These are phyloP conservation scores for Cephus nigrinus DNA, from an alignment of 2,888 invertebrate species.

Conservation along the genomic window DNA sequence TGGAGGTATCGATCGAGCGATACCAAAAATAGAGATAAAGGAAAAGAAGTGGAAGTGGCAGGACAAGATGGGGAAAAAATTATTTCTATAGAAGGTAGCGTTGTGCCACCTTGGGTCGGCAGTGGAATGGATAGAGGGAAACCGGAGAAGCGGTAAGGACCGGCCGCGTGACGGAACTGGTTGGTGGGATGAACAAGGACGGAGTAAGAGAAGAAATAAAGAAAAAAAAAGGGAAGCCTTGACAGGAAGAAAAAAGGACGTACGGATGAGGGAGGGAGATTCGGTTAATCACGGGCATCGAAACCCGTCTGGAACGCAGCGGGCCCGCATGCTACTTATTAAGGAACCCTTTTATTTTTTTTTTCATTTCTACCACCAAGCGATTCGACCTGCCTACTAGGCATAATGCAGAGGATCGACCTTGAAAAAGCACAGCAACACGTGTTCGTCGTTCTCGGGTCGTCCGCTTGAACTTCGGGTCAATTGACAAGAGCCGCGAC, in stretches of 20 bases:
- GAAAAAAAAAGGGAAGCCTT: not conserved
- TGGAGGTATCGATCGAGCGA: too few species aligned
- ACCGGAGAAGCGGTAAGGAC: too few species aligned
- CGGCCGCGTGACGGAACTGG: too few species aligned
- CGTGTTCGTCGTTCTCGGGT: not conserved
- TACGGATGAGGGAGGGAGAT: not conserved
- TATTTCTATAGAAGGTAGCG: too few species aligned
- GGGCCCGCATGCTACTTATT: not conserved
- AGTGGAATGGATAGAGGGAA: too few species aligned
- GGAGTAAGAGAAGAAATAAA: not conserved
- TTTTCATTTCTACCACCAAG: not conserved
- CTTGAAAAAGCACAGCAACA: not conserved
- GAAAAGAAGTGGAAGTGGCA: too few species aligned
- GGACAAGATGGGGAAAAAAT: too few species aligned
- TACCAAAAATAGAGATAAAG: too few species aligned
- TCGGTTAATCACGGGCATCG: slow-evolving; percentile 9
- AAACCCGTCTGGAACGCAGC: slow-evolving; percentile 1
- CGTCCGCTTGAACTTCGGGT: not conserved
- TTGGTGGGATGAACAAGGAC: too few species aligned
- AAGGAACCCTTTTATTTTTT: not conserved
- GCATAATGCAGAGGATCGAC: not conserved
- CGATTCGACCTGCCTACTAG: not conserved
- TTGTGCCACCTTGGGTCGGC: too few species aligned
- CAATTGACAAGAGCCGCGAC: not conserved
- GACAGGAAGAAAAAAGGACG: not conserved